These are phyloP conservation scores for Callaeas wilsoni DNA, from an alignment of 2,113 vertebrate species.

Conservation along the genomic window DNA sequence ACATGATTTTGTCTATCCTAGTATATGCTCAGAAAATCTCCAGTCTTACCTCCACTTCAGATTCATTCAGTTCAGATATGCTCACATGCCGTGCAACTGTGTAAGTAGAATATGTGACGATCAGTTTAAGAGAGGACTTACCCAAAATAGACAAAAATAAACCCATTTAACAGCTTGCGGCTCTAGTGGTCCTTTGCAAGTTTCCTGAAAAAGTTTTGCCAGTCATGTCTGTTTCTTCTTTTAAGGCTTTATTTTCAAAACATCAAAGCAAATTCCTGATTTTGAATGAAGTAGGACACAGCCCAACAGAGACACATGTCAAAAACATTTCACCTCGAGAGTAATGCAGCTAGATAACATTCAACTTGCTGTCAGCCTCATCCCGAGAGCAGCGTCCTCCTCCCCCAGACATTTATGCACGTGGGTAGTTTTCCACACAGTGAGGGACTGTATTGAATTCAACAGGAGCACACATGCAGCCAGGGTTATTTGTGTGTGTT, in stretches of 20 bases:
- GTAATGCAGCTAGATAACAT: not conserved
- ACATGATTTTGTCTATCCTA: not conserved
- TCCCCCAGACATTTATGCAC: not conserved
- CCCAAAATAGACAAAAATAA: not conserved
- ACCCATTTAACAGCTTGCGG: not conserved
- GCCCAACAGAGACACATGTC: not conserved
- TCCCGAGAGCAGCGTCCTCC: not conserved
- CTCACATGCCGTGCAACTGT: not conserved
- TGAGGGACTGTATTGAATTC: not conserved
- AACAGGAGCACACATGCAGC: not conserved
- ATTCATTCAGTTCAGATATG: not conserved
- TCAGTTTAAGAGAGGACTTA: not conserved
- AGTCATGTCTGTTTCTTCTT: not conserved
- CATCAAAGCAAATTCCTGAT: not conserved
- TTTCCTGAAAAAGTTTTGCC: not conserved
- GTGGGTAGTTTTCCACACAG: not conserved
- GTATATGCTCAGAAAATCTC: not conserved
- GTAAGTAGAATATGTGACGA: not conserved
- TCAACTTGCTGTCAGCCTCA: not conserved
- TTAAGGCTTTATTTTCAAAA: not conserved
- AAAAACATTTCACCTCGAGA: not conserved
- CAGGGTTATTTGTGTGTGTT: not conserved
- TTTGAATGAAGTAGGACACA: not conserved
- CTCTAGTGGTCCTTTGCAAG: not conserved
- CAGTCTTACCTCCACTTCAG: not conserved